Evolutionary conservation across 2,888 invertebrate species (phyloP).

Genomic region (Rhaphigaster nebulosa): DNA sequence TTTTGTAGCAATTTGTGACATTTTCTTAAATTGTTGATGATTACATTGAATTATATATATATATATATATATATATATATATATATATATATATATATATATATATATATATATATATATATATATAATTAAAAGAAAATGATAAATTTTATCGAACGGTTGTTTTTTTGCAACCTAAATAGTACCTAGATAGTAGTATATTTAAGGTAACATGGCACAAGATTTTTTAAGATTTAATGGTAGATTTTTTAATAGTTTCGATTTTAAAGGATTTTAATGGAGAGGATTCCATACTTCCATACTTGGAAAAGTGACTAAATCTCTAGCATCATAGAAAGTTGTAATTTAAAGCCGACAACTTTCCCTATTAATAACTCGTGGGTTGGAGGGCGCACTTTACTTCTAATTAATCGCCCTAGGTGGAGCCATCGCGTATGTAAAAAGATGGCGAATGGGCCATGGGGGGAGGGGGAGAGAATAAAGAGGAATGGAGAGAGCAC

Average conservation of each 20-base stretch:
- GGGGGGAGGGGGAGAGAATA: not conserved
- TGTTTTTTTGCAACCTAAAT: no score
- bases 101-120: no score
- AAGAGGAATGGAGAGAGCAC: not conserved
- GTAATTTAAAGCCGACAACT: not conserved
- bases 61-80: no score
- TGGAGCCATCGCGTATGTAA: not conserved
- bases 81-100: no score
- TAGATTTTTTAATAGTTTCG: not conserved
- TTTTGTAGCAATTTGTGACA: no score
- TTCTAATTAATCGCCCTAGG: conserved; percentile 20
- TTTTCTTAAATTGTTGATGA: no score
- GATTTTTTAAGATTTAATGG: no score
- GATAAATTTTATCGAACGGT: no score
- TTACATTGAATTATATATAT: no score
- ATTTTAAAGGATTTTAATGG: not conserved
- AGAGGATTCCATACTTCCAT: not conserved
- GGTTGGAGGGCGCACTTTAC: not conserved
- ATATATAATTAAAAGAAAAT: no score
- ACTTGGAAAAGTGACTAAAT: not conserved
- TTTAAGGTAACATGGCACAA: no score
- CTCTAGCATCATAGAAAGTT: not conserved
- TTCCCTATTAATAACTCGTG: not conserved
- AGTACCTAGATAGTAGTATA: no score
- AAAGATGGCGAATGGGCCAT: not conserved